A percentile compares a stretch with the other conserved stretches of the same genome.
Evolutionary conservation across 2,888 invertebrate genomes (phyloP).

Genomic region (Stratiomys singularior): DNA sequence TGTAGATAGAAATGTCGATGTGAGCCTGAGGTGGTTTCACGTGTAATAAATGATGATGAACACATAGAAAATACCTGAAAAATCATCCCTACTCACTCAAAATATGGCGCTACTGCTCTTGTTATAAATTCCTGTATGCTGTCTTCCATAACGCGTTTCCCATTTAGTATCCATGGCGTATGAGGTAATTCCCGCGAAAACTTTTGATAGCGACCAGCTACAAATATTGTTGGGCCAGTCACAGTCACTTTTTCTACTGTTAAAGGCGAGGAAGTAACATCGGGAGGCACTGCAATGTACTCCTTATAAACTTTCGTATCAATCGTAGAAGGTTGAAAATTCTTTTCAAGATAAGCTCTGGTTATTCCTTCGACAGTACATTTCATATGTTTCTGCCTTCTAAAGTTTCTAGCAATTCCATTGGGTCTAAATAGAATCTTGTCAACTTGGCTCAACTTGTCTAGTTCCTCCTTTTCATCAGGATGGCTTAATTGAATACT

Average conservation of each 20-base stretch:
- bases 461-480: conserved; percentile 21
- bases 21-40: no score
- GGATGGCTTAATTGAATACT: conserved; percentile 64
- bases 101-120: conserved; percentile 71
- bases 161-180: conserved; percentile 92
- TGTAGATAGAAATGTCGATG: no score
- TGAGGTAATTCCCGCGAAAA: conserved; percentile 86
- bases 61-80: neutral
- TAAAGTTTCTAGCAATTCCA: conserved; percentile 54
- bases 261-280: conserved; percentile 61
- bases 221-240: conserved; percentile 61
- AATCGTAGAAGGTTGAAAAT: conserved; percentile 67
- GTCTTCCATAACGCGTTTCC: conserved; percentile 80
- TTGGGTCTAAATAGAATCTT: conserved; percentile 3
- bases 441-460: conserved; percentile 19
- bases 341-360: conserved; percentile 73
- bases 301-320: conserved; percentile 67
- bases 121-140: conserved; percentile 93
- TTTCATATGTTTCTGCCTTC: conserved; percentile 60
- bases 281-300: conserved; percentile 68
- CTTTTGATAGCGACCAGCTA: conserved; percentile 79
- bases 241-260: conserved; percentile 58
- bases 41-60: no score
- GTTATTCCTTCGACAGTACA: conserved; percentile 67
- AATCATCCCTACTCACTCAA: conserved; percentile 66